Conservation (phyloP, 2,888 invertebrate species). For the Chaetogeoica ovagalla region DNA sequence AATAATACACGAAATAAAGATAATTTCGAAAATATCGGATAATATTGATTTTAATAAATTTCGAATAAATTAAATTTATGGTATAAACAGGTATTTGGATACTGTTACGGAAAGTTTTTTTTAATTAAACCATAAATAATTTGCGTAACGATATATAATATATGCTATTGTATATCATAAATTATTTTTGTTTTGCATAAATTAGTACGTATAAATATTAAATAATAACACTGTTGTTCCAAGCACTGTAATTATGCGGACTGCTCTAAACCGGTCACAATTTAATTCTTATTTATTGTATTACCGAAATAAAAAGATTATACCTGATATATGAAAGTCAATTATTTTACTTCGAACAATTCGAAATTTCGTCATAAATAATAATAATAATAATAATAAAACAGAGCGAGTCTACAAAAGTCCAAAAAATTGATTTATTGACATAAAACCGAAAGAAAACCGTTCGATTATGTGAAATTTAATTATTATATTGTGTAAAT, state of each 20-base stretch:
- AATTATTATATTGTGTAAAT: background rate
- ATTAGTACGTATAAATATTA: constrained; percentile 7
- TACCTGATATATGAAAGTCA: constrained; percentile 16
- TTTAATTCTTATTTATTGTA: constrained; percentile 25
- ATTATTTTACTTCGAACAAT: background rate
- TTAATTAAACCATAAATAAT: no score
- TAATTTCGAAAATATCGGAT: no score
- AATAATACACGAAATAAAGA: no score
- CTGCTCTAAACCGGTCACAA: constrained; percentile 35
- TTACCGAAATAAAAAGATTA: background rate
- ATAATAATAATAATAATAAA: no score
- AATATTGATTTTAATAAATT: no score
- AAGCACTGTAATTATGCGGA: background rate
- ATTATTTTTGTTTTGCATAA: background rate
- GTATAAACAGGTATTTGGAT: no score
- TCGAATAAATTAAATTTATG: no score
- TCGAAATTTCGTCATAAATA: background rate
- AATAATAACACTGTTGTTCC: constrained; percentile 28
- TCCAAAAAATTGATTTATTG: background rate
- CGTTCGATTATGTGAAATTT: background rate
- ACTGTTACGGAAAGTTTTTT: no score
- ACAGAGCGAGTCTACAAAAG: no score
- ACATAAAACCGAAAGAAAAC: background rate
- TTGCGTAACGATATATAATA: no score
- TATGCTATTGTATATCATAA: constrained; percentile 1